These are phyloP conservation scores for Tetraodon nigroviridis DNA, from an alignment of 2,113 vertebrate genomes.

Conservation along the genomic window DNA sequence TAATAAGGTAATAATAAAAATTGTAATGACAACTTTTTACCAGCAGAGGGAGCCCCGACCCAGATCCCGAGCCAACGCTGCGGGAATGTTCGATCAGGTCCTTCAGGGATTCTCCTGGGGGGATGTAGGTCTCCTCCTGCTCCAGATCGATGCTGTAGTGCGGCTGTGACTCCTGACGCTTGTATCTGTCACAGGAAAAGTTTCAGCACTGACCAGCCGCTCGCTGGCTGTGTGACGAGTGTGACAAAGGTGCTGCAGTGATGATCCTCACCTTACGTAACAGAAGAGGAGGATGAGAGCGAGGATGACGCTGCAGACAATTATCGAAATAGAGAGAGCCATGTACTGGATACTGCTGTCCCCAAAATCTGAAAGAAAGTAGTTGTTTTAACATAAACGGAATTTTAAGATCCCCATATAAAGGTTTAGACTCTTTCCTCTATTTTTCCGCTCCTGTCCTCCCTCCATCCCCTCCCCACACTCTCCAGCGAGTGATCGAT, in stretches of 20 bases:
- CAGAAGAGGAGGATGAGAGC: constrained; percentile 83
- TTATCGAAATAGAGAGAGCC: constrained; percentile 85
- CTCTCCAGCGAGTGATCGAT: constrained; percentile 62
- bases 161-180: constrained; percentile 82
- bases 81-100: constrained; percentile 94
- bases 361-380: constrained; percentile 11
- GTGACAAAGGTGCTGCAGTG: background rate
- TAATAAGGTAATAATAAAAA: background rate
- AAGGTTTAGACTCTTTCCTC: background rate
- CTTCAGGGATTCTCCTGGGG: constrained; percentile 89
- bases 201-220: background rate
- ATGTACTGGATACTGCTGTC: constrained; percentile 85
- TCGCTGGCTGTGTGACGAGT: too few relatives aligned
- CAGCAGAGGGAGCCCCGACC: constrained; percentile 98
- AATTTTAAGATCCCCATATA: background rate
- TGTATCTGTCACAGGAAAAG: constrained; percentile 74
- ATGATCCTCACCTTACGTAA: constrained; percentile 83
- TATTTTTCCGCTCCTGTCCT: background rate
- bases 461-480: background rate
- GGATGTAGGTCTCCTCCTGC: constrained; percentile 90
- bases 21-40: constrained; percentile 68
- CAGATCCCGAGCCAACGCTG: constrained; percentile 94
- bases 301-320: constrained; percentile 83
- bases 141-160: constrained; percentile 90
- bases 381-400: background rate